phyloP scores from a whole-genome alignment of 2,113 vertebrate species.

The Hippocampus zosterae region DNA sequence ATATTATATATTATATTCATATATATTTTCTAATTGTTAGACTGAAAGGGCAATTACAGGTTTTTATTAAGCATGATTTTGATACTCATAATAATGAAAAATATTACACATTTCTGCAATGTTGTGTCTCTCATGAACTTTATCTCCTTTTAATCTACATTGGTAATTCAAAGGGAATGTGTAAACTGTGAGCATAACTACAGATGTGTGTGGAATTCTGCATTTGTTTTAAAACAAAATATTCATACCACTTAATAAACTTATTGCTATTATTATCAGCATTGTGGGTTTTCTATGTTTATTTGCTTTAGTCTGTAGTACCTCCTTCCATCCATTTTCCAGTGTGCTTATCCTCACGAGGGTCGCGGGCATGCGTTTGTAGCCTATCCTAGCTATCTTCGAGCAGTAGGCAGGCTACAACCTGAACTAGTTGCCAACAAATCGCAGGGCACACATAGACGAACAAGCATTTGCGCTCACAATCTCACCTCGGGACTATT shows the following conservation, averaged over 20 bases:
- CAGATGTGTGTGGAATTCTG: slow-evolving; percentile 77
- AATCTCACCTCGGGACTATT: too few relatives aligned
- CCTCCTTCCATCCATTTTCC: too few relatives aligned
- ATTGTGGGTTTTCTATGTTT: slow-evolving; percentile 16
- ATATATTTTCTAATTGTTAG: slow-evolving; percentile 65
- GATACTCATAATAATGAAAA: slow-evolving; percentile 60
- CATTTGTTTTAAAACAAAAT: slow-evolving; percentile 80
- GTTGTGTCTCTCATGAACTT: slow-evolving; percentile 80
- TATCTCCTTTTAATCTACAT: slow-evolving; percentile 74
- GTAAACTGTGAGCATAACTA: slow-evolving; percentile 92
- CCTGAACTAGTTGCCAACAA: too few relatives aligned
- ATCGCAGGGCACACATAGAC: too few relatives aligned
- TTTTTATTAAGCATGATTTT: slow-evolving; percentile 83
- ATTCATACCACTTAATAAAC: slow-evolving; percentile 83
- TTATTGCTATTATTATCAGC: slow-evolving; percentile 61
- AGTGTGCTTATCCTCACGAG: too few relatives aligned
- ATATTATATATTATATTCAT: slow-evolving; percentile 36
- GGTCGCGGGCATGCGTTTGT: too few relatives aligned
- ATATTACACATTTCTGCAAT: slow-evolving; percentile 80
- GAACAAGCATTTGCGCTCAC: too few relatives aligned
- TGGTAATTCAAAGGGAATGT: slow-evolving; percentile 89
- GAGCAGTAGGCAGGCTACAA: too few relatives aligned
- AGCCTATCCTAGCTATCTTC: too few relatives aligned
- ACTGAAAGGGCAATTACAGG: slow-evolving; percentile 82
- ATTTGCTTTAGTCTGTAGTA: neutral